These are phyloP conservation scores for Lates japonicus DNA, from an alignment of 2,797 vertebrate species.

Conservation along the genomic window DNA sequence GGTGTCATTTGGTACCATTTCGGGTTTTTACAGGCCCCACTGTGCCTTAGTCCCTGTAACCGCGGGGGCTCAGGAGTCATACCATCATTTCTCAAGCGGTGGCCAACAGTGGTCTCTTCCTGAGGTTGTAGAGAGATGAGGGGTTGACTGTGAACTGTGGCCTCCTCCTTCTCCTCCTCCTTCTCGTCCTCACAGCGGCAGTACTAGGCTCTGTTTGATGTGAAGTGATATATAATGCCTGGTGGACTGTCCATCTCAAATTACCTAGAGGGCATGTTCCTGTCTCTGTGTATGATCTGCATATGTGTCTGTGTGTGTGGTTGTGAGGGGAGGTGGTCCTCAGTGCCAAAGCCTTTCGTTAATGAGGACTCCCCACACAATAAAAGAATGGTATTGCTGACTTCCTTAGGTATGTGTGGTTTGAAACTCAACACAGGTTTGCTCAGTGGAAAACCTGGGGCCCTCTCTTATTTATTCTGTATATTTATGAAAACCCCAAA, in stretches of 20 bases:
- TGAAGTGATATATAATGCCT: constrained; percentile 77
- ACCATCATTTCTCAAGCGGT: constrained; percentile 65
- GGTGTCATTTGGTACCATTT: constrained; percentile 77
- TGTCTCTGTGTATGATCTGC: constrained; percentile 51
- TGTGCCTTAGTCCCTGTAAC: constrained; percentile 61
- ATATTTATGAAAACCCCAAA: constrained; percentile 74
- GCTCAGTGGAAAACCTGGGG: constrained; percentile 73
- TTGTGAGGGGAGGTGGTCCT: constrained; percentile 44
- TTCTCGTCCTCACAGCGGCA: constrained; percentile 53
- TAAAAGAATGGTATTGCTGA: constrained; percentile 83
- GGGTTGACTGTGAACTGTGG: constrained; percentile 42
- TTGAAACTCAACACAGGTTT: constrained; percentile 85
- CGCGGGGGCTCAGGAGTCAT: constrained; percentile 57
- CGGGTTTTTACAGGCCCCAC: constrained; percentile 69
- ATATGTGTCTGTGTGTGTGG: constrained; percentile 38
- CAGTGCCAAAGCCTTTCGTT: constrained; percentile 72
- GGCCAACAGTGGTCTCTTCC: constrained; percentile 65
- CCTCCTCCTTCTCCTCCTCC: constrained; percentile 43
- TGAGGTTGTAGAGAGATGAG: constrained; percentile 49
- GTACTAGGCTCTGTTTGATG: constrained; percentile 76
- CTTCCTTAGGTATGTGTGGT: constrained; percentile 83
- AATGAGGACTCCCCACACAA: constrained; percentile 79
- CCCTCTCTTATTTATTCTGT: constrained; percentile 76
- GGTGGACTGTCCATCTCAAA: constrained; percentile 69
- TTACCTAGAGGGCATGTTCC: constrained; percentile 59